Base-by-base conservation (phyloP, 2,113 vertebrate species). In the Cebus imitator region DNA sequence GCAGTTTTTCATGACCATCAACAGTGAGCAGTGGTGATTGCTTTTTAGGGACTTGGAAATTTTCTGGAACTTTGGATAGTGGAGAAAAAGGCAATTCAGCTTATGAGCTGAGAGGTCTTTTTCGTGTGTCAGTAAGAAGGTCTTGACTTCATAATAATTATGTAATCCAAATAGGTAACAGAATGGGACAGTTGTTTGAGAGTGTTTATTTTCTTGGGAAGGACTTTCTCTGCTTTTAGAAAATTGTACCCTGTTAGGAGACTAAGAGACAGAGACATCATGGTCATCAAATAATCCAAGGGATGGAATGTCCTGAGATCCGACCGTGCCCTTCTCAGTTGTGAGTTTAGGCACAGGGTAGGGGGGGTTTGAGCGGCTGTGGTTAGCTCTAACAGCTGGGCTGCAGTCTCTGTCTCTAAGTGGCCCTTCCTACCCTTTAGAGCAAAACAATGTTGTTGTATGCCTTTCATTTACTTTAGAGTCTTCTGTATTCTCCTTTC, bases 161-260 rank as follows among this genome's bases (percentile, higher is more conserved):
- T 89, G 68, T 97, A 96, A 98, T 94, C 95, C 80, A 92, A 96
- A 90, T 85, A 97, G 97, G 98, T 96, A 97, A 94, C 72, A 97
- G 97, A 96, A 97, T 94, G 96, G 92, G 91, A 91, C 45, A 66
- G 90, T 97, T 97, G 97, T 97, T 97, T 86, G 78, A 50, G n/a
- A 95, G 40, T 97, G 97, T 97, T 97, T 97, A 95, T 98, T 98
- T 97, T 96, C 84, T 97, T 97, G 96, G 96, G 96, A 97, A 94
- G 92, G 72, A 94, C 94, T 97, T 97, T 93, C 88, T 91, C 90
- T 95, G 96, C 92, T 95, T 97, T 97, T 97, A 97, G 94, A 97
- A 98, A 96, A 97, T 95, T 97, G 95, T 96, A 92, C 94, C 89
- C 97, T 83, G 92, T 72, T 91, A 86, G 72, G 90, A 91, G 73